Percentiles rank a stretch among this genome's conserved stretches.
These are phyloP conservation scores for Mixornis gularis DNA, from an alignment of 2,113 vertebrate genomes.

Conservation along the genomic window DNA sequence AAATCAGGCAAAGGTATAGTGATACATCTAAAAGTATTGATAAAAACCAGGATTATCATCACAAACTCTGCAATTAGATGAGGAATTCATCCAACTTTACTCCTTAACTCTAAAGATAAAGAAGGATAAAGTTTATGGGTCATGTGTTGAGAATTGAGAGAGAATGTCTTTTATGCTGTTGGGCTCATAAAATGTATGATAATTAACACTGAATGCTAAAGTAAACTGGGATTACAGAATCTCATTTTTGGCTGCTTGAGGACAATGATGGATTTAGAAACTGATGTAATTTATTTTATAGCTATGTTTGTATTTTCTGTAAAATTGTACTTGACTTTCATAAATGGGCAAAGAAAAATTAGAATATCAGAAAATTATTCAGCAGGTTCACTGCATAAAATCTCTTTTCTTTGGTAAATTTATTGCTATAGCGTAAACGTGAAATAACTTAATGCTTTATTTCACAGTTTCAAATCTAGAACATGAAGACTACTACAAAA, in stretches of 20 bases:
- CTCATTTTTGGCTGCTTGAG: neutral
- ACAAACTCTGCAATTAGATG: neutral
- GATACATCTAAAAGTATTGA: neutral
- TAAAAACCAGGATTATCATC: neutral
- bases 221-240: neutral
- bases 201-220: neutral
- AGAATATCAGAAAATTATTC: neutral
- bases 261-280: neutral
- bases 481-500: neutral
- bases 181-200: neutral
- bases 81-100: neutral
- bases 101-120: neutral
- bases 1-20: neutral
- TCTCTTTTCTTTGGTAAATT: neutral
- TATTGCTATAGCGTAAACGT: neutral
- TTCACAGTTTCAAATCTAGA: neutral
- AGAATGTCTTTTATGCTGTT: neutral
- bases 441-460: neutral
- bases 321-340: slow-evolving; percentile 12
- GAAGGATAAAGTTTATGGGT: neutral
- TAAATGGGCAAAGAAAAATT: neutral
- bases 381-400: neutral
- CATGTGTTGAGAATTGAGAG: neutral
- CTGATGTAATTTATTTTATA: neutral
- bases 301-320: neutral